Conservation (phyloP, 2,113 vertebrate species). For the Macrotus californicus region DNA sequence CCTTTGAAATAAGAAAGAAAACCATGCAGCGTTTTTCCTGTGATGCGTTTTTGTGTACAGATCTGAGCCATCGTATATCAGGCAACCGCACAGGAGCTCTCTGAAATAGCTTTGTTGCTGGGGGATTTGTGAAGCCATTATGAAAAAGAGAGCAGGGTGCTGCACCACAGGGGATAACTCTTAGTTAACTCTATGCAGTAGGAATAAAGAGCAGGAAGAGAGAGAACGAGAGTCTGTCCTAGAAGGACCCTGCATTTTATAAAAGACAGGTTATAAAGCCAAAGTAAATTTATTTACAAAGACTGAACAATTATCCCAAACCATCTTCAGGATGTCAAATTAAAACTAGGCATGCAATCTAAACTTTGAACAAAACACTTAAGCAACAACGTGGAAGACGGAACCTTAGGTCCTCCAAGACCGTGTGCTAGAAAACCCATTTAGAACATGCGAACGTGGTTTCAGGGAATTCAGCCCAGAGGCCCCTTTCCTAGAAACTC, state of each 20-base stretch:
- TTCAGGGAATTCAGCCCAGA: neutral
- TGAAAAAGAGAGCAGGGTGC: neutral
- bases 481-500: neutral
- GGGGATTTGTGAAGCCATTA: neutral
- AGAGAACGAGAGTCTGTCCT: fast-evolving
- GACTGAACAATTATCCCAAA: neutral
- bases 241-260: neutral
- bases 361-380: neutral
- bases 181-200: neutral
- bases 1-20: neutral
- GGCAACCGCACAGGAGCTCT: neutral
- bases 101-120: neutral
- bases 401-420: neutral
- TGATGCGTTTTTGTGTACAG: neutral
- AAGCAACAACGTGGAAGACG: neutral
- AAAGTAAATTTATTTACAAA: neutral
- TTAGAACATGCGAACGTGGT: neutral
- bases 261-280: neutral
- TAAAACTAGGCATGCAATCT: neutral
- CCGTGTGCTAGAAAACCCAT: neutral
- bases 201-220: neutral
- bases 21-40: neutral
- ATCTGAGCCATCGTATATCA: neutral
- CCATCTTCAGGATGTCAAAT: neutral
- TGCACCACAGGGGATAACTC: neutral